These are phyloP conservation scores for Agrochola lota DNA, from an alignment of 2,888 invertebrate genomes.

Conservation along the genomic window DNA sequence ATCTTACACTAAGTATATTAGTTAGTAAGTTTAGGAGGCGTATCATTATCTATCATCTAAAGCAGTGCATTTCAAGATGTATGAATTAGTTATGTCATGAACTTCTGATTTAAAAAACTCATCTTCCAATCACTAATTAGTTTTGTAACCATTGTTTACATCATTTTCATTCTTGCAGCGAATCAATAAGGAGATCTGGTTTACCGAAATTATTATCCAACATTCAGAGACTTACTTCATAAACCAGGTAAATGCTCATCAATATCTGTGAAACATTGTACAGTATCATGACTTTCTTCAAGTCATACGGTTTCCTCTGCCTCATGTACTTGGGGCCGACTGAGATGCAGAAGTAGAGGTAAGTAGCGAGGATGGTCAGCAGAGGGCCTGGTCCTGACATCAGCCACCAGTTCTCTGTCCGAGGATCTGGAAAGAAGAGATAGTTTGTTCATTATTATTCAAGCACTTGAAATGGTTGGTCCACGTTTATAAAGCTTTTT, in stretches of 20 bases:
- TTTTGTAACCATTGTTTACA: no score
- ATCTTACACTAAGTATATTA: neutral
- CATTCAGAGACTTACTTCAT: conserved; percentile 79
- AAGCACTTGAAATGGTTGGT: no score
- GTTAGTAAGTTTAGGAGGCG: neutral
- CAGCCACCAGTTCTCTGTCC: conserved; percentile 94
- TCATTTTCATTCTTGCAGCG: no score
- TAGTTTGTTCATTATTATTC: neutral
- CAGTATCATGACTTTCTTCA: conserved; percentile 93
- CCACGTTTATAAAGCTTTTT: no score
- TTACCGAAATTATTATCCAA: neutral
- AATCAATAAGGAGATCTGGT: neutral
- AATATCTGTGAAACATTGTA: conserved; percentile 97
- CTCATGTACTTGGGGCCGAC: conserved; percentile 94
- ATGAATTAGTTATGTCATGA: no score
- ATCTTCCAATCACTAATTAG: no score
- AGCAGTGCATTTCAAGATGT: neutral
- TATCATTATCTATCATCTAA: neutral
- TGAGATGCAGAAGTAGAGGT: conserved; percentile 94
- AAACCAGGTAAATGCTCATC: conserved; percentile 94
- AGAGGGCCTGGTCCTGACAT: conserved; percentile 94
- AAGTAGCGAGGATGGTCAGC: conserved; percentile 91
- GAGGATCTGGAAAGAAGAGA: conserved; percentile 91
- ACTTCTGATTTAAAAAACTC: no score
- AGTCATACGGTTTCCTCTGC: conserved; percentile 93